Conservation (phyloP, 2,888 invertebrate genomes). For the Bombyx huttoni region DNA sequence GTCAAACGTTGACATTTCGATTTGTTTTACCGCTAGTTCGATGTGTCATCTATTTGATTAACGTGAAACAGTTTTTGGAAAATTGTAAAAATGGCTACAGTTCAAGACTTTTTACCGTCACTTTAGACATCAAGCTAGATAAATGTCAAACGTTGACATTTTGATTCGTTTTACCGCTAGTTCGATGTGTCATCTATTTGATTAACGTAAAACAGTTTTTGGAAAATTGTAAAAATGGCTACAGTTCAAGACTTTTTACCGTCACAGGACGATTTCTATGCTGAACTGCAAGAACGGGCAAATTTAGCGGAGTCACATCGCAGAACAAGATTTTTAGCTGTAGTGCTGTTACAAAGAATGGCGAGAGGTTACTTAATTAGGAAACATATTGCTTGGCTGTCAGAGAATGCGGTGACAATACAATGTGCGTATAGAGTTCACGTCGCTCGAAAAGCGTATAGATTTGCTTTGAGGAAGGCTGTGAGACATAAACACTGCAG, state of each 20-base stretch:
- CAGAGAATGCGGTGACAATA: conserved; percentile 43
- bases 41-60: not conserved
- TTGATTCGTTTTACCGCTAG: not conserved
- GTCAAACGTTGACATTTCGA: not conserved
- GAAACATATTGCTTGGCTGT: conserved; percentile 46
- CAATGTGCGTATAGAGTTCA: conserved; percentile 52
- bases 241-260: conserved; percentile 34
- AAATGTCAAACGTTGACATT: not conserved
- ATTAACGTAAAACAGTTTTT: not conserved
- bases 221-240: conserved; percentile 29
- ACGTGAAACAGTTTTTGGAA: too few relatives aligned
- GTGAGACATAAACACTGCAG: conserved; percentile 41
- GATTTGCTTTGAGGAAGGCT: conserved; percentile 38
- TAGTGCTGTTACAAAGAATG: conserved; percentile 39
- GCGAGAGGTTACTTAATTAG: conserved; percentile 44
- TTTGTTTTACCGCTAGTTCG: not conserved
- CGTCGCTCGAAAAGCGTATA: conserved; percentile 34
- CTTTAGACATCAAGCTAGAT: not conserved
- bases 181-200: not conserved
- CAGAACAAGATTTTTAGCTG: conserved; percentile 34
- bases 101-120: conserved; percentile 29
- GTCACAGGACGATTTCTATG: conserved; percentile 30
- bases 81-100: conserved; percentile 37
- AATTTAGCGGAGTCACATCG: conserved; percentile 36
- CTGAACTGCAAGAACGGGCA: conserved; percentile 32